Evolutionary conservation across 2,888 invertebrate genomes (phyloP).

Genomic region (Chrysolina haemoptera): DNA sequence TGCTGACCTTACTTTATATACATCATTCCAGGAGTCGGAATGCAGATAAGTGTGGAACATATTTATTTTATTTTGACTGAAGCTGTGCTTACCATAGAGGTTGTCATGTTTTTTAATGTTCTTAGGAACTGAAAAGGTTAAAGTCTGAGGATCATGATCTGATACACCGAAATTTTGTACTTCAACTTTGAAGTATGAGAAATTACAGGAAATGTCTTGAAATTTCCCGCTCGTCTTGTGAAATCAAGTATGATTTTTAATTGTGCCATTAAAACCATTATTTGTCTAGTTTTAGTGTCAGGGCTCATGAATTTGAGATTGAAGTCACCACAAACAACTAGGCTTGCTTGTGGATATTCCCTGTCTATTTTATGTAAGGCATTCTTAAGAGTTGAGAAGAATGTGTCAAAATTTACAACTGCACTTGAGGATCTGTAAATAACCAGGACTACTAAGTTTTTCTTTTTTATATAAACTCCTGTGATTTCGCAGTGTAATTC

Average conservation of each 20-base stretch:
- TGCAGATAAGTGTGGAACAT: constrained; percentile 4
- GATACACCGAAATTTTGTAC: neutral
- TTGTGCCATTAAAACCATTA: neutral
- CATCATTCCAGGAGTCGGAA: constrained; percentile 1
- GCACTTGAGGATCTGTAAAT: neutral
- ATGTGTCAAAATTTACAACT: constrained; percentile 9
- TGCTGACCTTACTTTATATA: no score
- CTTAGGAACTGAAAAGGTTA: neutral
- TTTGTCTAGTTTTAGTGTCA: neutral
- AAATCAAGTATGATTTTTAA: constrained; percentile 7
- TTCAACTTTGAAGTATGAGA: neutral
- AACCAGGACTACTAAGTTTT: constrained; percentile 1
- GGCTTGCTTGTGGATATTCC: neutral
- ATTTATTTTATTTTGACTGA: neutral
- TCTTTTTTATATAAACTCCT: constrained; percentile 5
- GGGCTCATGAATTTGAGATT: neutral
- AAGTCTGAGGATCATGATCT: constrained; percentile 19
- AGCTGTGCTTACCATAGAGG: constrained; percentile 12
- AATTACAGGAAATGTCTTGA: constrained; percentile 18
- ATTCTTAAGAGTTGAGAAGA: neutral
- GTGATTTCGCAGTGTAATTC: neutral
- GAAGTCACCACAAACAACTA: neutral
- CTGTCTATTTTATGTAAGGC: neutral
- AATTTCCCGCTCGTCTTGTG: neutral
- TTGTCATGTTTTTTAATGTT: constrained; percentile 18